Conservation (phyloP, 2,888 invertebrate genomes). For the Drosophila paucipuncta region DNA sequence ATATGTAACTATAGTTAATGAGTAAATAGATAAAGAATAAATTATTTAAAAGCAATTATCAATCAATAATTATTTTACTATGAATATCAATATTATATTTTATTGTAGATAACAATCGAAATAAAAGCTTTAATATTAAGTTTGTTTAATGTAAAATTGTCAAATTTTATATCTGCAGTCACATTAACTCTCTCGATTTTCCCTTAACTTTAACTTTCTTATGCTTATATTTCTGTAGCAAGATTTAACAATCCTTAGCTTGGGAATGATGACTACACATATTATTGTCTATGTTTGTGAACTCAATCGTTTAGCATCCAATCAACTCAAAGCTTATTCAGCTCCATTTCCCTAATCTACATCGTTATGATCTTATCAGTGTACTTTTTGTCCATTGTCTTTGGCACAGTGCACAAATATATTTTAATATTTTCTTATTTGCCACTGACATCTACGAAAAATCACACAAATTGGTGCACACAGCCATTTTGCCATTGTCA, state of each 20-base stretch:
- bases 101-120: not conserved
- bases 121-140: not conserved
- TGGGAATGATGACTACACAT: conserved; percentile 9
- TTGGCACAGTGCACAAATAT: conserved; percentile 73
- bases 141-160: not conserved
- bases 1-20: not conserved
- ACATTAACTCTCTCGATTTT: not conserved
- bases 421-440: conserved; percentile 81
- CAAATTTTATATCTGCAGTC: not conserved
- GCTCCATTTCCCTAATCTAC: conserved; percentile 38
- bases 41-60: not conserved
- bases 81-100: not conserved
- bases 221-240: not conserved
- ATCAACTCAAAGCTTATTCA: conserved; percentile 44
- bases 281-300: conserved; percentile 17
- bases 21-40: not conserved
- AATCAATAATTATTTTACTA: rapidly evolving
- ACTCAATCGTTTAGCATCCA: conserved; percentile 41
- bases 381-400: conserved; percentile 61
- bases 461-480: conserved; percentile 78
- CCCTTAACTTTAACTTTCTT: not conserved
- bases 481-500: conserved; percentile 63
- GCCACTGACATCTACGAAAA: conserved; percentile 80
- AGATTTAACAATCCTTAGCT: not conserved
- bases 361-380: conserved; percentile 44